Conservation (phyloP, 2,797 vertebrate species). For the Pygocentrus nattereri region DNA sequence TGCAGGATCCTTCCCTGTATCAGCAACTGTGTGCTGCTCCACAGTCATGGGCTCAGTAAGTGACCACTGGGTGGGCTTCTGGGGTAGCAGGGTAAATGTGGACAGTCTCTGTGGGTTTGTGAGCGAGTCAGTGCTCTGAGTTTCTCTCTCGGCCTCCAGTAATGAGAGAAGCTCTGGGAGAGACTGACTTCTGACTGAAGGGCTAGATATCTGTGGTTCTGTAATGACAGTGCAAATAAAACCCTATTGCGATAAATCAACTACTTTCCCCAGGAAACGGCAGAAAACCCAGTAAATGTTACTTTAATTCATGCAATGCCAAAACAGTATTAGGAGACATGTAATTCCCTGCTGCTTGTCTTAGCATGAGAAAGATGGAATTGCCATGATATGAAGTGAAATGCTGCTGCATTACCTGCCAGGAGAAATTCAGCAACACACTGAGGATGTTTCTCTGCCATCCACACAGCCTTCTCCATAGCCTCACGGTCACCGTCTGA, state of each 20-base stretch:
- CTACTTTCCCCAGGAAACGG: too few relatives aligned
- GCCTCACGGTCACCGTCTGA: conserved; percentile 66
- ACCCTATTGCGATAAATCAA: too few relatives aligned
- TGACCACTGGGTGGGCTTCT: conserved; percentile 21
- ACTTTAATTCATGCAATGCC: too few relatives aligned
- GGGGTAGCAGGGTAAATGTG: conserved; percentile 8
- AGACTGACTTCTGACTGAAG: conserved; percentile 56
- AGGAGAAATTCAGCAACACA: conserved; percentile 75
- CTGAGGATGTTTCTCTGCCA: conserved; percentile 80
- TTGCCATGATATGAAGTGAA: too few relatives aligned
- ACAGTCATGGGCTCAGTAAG: conserved; percentile 61
- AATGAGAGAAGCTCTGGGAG: conserved; percentile 73
- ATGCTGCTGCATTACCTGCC: conserved; percentile 78
- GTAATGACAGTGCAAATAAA: conserved; percentile 42
- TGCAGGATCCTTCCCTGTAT: neutral
- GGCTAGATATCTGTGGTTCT: conserved; percentile 77
- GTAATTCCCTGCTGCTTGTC: too few relatives aligned
- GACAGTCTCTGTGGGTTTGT: neutral
- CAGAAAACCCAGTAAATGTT: too few relatives aligned
- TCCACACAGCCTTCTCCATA: conserved; percentile 77
- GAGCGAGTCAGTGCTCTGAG: neutral
- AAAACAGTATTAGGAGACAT: too few relatives aligned
- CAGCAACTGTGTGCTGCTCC: conserved; percentile 14
- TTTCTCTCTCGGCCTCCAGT: conserved; percentile 63
- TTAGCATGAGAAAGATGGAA: too few relatives aligned